phyloP scores from a whole-genome alignment of 2,113 vertebrate species.

The Xyliphius kryptos region DNA sequence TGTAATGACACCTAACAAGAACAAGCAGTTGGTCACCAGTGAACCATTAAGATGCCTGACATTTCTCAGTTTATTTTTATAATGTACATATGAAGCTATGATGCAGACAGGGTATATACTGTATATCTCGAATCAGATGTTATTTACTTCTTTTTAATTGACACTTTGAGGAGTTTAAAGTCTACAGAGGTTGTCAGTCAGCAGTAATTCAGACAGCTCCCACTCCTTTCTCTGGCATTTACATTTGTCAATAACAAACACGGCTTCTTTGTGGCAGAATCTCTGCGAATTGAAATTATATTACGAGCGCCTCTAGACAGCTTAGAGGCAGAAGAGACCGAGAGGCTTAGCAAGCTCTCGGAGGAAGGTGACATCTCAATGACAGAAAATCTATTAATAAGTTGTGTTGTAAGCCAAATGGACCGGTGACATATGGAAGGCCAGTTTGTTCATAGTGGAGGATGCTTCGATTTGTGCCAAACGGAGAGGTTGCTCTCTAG shows the following conservation, averaged over 20 bases:
- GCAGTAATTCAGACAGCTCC: not conserved
- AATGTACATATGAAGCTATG: no score
- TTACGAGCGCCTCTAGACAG: slow-evolving; percentile 14
- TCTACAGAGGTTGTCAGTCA: not conserved
- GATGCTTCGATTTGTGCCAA: slow-evolving; percentile 22
- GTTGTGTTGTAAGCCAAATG: slow-evolving; percentile 17
- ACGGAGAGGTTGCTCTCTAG: not conserved
- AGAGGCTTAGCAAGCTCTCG: slow-evolving; percentile 21
- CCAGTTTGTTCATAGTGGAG: slow-evolving; percentile 23
- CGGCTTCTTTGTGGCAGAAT: slow-evolving; percentile 11
- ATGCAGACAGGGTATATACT: not conserved
- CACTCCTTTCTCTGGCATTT: slow-evolving; percentile 13
- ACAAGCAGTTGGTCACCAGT: no score
- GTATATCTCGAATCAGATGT: not conserved
- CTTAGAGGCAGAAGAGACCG: slow-evolving; percentile 21
- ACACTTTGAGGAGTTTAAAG: not conserved
- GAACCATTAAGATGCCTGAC: no score
- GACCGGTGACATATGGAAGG: slow-evolving; percentile 38
- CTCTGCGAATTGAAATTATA: slow-evolving; percentile 21
- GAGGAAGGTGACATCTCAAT: slow-evolving; percentile 24
- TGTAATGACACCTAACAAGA: no score
- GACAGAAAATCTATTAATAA: slow-evolving; percentile 38
- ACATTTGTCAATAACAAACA: slow-evolving; percentile 14
- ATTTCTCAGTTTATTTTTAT: no score
- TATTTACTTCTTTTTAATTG: no score